Evolutionary conservation across 2,113 vertebrate species (phyloP).

Genomic region (Geococcyx californianus): DNA sequence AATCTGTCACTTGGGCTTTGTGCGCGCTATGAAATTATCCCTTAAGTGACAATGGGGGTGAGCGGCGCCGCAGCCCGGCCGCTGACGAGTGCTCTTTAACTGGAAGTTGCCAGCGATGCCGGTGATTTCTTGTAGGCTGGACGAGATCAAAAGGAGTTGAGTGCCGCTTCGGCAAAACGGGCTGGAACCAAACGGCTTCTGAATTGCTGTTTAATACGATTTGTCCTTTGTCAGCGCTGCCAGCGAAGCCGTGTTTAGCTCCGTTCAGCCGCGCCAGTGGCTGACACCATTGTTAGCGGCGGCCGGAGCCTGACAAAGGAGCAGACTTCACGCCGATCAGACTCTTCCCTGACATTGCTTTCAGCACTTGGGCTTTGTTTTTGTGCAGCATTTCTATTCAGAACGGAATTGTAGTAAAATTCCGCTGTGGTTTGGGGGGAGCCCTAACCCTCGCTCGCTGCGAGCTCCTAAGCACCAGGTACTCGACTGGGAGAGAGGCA

Average conservation of each 20-base stretch:
- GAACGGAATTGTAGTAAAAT: background rate
- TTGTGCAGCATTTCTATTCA: background rate
- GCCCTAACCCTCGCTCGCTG: background rate
- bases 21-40: background rate
- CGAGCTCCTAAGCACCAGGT: background rate
- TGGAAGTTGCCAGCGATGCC: background rate
- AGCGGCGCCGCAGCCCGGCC: background rate
- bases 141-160: background rate
- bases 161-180: background rate
- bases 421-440: background rate
- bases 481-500: background rate
- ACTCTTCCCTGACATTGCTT: background rate
- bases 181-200: background rate
- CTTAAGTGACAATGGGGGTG: background rate
- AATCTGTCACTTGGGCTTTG: background rate
- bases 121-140: background rate
- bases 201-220: background rate
- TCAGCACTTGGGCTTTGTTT: background rate
- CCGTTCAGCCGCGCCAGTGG: background rate
- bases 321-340: background rate
- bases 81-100: fast-evolving
- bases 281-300: background rate
- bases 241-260: background rate
- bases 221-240: background rate
- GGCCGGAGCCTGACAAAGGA: background rate